Evolutionary conservation across 2,888 invertebrate species (phyloP), one percentile per base, ranked within the genome.

Genomic region (Eristalis intricaria): DNA sequence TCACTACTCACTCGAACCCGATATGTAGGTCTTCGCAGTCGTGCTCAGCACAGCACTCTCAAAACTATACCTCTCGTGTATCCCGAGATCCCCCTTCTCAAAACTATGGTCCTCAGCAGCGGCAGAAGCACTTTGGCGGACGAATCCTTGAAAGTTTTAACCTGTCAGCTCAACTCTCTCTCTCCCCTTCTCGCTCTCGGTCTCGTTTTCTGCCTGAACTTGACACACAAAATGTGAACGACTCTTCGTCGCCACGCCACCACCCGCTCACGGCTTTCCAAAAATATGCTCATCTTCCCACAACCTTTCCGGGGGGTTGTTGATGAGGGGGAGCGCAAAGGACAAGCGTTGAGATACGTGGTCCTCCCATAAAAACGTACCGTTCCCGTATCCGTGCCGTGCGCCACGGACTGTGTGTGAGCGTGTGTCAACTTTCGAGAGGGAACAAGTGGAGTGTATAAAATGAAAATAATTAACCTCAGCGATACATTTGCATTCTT

Each of bases 391-490:
- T 13, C n/a, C n/a, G 40, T 40, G n/a, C n/a, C n/a, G 40, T 2
- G 3, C 26, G 26, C 26, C 3, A 3, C 3, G 26, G 26, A 26
- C 26, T 26, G 26, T 26, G 40, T 2, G 43, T 13, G 43, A 15
- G 19, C n/a, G n/a, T 19, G 19, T 50, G n/a, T 50, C 50, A 50
- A 38, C 38, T 13, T 38, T 38, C 38, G 38, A 38, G 38, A 38
- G 38, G 3, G 13, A 11, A 38, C 38, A 38, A 38, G 38, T 38
- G 38, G 38, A 38, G 50, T 50, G 50, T 5, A 50, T 50, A 50
- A 50, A 50, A 50, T 50, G 50, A 50, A 77, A 77, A 65, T 78
- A 78, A 78, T 78, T 78, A 65, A 78, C 70, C 70, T 38, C 70
- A 78, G 40, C 38, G 58, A 71, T 50, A 70, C 40, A 65, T 63